Percentiles rank a stretch among this genome's conserved stretches.
These are phyloP conservation scores for Heliopora coerulea DNA, from an alignment of 92 coral and sea anemone species.

Conservation along the genomic window DNA sequence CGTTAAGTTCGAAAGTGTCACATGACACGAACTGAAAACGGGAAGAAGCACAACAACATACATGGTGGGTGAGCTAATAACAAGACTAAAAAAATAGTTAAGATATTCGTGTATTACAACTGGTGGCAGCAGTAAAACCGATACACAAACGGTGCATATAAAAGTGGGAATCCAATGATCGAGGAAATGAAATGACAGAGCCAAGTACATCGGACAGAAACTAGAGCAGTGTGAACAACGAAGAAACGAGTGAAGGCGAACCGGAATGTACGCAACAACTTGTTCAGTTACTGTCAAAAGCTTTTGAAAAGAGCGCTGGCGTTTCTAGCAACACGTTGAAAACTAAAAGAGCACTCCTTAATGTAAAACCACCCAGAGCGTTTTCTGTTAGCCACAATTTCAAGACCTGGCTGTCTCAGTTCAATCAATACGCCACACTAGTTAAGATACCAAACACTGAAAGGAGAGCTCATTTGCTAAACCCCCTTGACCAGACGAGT, in stretches of 20 bases:
- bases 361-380: constrained; percentile 1
- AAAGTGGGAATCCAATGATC: background rate
- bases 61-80: too few relatives aligned
- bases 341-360: background rate
- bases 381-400: background rate
- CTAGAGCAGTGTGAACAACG: background rate
- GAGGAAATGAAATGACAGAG: background rate
- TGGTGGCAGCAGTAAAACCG: background rate
- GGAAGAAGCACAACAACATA: too few relatives aligned
- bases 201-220: background rate
- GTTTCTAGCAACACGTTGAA: background rate
- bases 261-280: constrained; percentile 26
- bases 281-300: constrained; percentile 1
- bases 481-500: constrained; percentile 16
- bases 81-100: too few relatives aligned
- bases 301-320: background rate
- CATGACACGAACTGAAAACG: too few relatives aligned
- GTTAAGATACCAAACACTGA: constrained; percentile 5
- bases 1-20: too few relatives aligned
- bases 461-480: constrained; percentile 2
- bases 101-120: background rate
- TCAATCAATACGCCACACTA: background rate
- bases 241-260: background rate
- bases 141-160: background rate
- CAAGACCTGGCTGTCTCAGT: constrained; percentile 16